Evolutionary conservation across 2,888 invertebrate species (phyloP).

Genomic region (Venusia cambrica): DNA sequence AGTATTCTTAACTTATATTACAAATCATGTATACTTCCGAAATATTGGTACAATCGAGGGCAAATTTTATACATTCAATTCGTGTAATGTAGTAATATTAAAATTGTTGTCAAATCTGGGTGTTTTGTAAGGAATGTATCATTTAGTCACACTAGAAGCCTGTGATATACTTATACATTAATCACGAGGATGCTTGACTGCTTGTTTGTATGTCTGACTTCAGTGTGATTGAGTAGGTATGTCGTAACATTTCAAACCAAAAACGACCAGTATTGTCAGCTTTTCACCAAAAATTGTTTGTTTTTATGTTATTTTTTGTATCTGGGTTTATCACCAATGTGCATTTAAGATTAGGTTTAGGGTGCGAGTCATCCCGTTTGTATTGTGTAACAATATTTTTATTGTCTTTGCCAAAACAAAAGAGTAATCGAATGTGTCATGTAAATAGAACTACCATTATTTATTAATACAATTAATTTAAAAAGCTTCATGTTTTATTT

Average conservation of each 20-base stretch:
- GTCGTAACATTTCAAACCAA: slow-evolving; percentile 51
- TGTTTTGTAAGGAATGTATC: slow-evolving; percentile 59
- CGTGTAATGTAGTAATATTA: slow-evolving; percentile 36
- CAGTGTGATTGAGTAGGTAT: slow-evolving; percentile 54
- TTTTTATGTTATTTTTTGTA: slow-evolving; percentile 43
- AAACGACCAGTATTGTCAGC: slow-evolving; percentile 74
- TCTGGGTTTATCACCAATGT: slow-evolving; percentile 62
- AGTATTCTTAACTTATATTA: slow-evolving; percentile 40
- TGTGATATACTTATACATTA: slow-evolving; percentile 71
- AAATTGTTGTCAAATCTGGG: slow-evolving; percentile 36
- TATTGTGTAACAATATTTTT: slow-evolving; percentile 76
- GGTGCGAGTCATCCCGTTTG: slow-evolving; percentile 37
- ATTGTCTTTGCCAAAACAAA: slow-evolving; percentile 81
- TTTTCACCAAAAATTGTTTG: slow-evolving; percentile 64
- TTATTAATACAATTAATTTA: slow-evolving; percentile 81
- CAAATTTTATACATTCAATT: slow-evolving; percentile 47
- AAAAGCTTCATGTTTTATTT: slow-evolving; percentile 62
- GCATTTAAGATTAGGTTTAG: slow-evolving; percentile 41
- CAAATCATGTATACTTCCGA: slow-evolving; percentile 27
- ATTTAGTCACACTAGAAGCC: slow-evolving; percentile 74
- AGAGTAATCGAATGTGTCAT: slow-evolving; percentile 79
- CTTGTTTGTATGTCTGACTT: slow-evolving; percentile 61
- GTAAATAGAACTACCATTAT: slow-evolving; percentile 82
- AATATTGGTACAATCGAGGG: slow-evolving; percentile 30
- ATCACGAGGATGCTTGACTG: slow-evolving; percentile 61